A percentile compares a stretch with the other conserved stretches of the same genome.
Conservation (phyloP, 2,797 vertebrate species). For the Myotis daubentonii region DNA sequence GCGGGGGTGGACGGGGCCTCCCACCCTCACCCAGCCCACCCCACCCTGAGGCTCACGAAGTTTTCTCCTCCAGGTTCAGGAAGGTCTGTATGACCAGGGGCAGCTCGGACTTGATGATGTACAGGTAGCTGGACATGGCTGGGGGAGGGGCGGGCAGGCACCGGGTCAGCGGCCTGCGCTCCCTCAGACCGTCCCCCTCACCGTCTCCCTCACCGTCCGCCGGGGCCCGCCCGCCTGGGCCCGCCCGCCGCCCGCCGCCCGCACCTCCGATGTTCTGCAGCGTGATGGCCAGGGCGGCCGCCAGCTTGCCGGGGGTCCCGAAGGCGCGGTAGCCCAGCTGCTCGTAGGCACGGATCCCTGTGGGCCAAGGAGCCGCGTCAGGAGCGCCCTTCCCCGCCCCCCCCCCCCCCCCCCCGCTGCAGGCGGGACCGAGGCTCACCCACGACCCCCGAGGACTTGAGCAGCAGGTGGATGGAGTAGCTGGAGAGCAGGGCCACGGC, state of each 20-base stretch:
- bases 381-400: background rate
- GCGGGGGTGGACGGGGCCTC: background rate
- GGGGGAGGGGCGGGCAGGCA: conserved; percentile 31
- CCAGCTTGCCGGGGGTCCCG: conserved; percentile 95
- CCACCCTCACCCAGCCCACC: background rate
- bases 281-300: conserved; percentile 94
- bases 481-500: conserved; percentile 93
- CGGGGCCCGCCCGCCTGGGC: background rate
- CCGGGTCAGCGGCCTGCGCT: background rate
- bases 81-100: conserved; percentile 98
- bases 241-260: background rate
- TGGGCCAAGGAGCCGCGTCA: background rate
- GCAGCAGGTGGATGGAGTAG: conserved; percentile 97
- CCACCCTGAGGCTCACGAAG: conserved; percentile 89
- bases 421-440: conserved; percentile 85
- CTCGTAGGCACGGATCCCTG: conserved; percentile 97
- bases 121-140: conserved; percentile 99
- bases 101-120: conserved; percentile 98
- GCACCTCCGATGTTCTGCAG: conserved; percentile 97
- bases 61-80: conserved; percentile 89
- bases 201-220: too few species aligned
- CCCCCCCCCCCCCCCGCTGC: background rate
- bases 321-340: conserved; percentile 95
- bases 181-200: fast-evolving
- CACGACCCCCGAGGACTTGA: conserved; percentile 96